Evolutionary conservation across 2,888 invertebrate genomes (phyloP).

Genomic region (Beris chalybata): DNA sequence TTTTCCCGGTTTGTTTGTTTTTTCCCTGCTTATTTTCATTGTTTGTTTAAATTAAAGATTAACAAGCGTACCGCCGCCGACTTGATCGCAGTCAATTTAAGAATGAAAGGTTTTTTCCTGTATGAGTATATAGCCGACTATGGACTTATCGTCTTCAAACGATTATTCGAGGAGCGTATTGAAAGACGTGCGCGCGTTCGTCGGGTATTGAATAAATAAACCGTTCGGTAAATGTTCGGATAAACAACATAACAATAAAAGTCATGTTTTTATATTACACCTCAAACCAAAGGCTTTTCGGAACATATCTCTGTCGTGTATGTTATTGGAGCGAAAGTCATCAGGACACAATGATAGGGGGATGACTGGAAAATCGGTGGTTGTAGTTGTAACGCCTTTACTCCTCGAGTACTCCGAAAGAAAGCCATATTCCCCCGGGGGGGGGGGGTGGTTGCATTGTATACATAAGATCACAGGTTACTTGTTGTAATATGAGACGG

Average conservation of each 20-base stretch:
- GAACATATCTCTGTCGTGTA: conserved; percentile 13
- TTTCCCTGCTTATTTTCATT: conserved; percentile 10
- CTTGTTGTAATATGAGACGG: too few species aligned
- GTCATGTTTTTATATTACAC: conserved; percentile 35
- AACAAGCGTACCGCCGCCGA: conserved; percentile 18
- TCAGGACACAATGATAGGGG: conserved; percentile 8
- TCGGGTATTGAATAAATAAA: conserved; percentile 37
- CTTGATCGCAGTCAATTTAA: conserved; percentile 5
- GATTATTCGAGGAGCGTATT: conserved; percentile 15
- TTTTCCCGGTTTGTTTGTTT: conserved; percentile 4
- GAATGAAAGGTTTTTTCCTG: too few species aligned
- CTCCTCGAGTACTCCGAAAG: too few species aligned
- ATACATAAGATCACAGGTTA: too few species aligned
- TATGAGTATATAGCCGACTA: neutral
- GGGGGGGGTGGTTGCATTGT: too few species aligned
- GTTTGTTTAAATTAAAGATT: conserved; percentile 30
- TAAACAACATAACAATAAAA: conserved; percentile 39
- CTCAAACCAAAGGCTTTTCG: conserved; percentile 27
- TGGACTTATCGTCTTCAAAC: conserved; percentile 8
- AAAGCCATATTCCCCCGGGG: too few species aligned
- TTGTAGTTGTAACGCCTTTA: conserved; percentile 23
- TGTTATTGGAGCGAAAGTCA: conserved; percentile 15
- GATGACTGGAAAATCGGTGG: conserved; percentile 6
- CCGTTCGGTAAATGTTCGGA: conserved; percentile 29
- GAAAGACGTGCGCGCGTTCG: conserved; percentile 34